A percentile compares a stretch with the other conserved stretches of the same genome.
These are phyloP conservation scores for Choristoneura rosaceana DNA, from an alignment of 2,888 invertebrate species.

Conservation along the genomic window DNA sequence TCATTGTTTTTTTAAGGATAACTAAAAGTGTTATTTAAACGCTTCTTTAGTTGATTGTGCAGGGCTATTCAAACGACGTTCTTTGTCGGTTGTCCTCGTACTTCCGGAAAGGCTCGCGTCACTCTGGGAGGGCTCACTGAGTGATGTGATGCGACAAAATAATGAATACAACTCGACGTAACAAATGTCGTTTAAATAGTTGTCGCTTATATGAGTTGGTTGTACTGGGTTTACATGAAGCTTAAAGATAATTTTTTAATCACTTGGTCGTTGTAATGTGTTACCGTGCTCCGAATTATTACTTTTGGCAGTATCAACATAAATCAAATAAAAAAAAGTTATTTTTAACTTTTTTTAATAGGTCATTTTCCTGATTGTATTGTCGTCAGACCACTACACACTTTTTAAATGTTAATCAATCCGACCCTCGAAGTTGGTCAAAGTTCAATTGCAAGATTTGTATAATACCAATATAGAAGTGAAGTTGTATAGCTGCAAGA, in stretches of 20 bases:
- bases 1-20: slow-evolving; percentile 12
- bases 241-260: background rate
- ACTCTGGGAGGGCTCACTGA: slow-evolving; percentile 68
- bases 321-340: too few relatives aligned
- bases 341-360: too few relatives aligned
- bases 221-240: slow-evolving; percentile 54
- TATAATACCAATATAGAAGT: too few relatives aligned
- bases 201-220: slow-evolving; percentile 48
- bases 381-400: too few relatives aligned
- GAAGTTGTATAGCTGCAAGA: too few relatives aligned
- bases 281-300: too few relatives aligned
- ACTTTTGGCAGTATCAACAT: too few relatives aligned
- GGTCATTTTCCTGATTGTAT: too few relatives aligned
- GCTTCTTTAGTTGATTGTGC: slow-evolving; percentile 19
- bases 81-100: slow-evolving; percentile 42
- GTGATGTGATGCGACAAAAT: slow-evolving; percentile 69
- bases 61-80: slow-evolving; percentile 23
- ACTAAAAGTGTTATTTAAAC: background rate
- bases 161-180: slow-evolving; percentile 61
- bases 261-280: too few relatives aligned
- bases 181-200: slow-evolving; percentile 67
- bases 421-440: too few relatives aligned
- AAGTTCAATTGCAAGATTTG: too few relatives aligned
- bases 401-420: too few relatives aligned
- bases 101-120: slow-evolving; percentile 58